Percentiles rank a stretch among this genome's conserved stretches.
These are phyloP conservation scores for Lucilia sericata DNA, from an alignment of 1,140 invertebrate species.

Conservation along the genomic window DNA sequence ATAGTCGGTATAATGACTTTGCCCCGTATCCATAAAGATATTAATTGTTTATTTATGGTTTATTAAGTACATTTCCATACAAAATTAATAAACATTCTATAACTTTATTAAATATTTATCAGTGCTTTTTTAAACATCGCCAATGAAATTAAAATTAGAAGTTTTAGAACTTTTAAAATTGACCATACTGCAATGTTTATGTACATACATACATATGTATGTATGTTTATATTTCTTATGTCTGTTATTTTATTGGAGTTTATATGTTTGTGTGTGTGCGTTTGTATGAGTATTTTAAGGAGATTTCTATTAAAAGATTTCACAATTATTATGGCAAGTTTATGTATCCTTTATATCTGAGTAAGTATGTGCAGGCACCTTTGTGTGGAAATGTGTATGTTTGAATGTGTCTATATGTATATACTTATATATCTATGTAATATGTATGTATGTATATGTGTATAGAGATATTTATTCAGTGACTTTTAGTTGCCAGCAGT, in stretches of 20 bases:
- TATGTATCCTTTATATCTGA: slow-evolving; percentile 9
- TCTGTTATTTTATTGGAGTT: too few relatives aligned
- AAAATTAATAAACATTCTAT: too few relatives aligned
- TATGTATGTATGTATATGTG: neutral
- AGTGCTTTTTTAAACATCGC: too few relatives aligned
- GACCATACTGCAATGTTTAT: neutral
- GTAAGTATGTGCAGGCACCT: neutral
- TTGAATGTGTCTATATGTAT: neutral
- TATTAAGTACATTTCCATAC: too few relatives aligned
- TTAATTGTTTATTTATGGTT: too few relatives aligned
- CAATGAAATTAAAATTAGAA: too few relatives aligned
- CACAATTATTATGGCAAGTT: slow-evolving; percentile 39
- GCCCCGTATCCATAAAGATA: too few relatives aligned
- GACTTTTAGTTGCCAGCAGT: slow-evolving; percentile 30
- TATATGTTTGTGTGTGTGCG: neutral
- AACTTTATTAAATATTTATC: too few relatives aligned
- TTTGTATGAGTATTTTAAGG: slow-evolving; percentile 5
- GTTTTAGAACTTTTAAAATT: too few relatives aligned
- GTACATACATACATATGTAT: too few relatives aligned
- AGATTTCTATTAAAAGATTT: slow-evolving; percentile 44
- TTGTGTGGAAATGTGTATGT: neutral
- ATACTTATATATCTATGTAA: neutral
- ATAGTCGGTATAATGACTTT: too few relatives aligned
- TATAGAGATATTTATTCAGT: slow-evolving; percentile 13
- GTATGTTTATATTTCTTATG: neutral